Base-by-base conservation (phyloP, 2,888 invertebrate species). In the Lasioglossum pauxillum region DNA sequence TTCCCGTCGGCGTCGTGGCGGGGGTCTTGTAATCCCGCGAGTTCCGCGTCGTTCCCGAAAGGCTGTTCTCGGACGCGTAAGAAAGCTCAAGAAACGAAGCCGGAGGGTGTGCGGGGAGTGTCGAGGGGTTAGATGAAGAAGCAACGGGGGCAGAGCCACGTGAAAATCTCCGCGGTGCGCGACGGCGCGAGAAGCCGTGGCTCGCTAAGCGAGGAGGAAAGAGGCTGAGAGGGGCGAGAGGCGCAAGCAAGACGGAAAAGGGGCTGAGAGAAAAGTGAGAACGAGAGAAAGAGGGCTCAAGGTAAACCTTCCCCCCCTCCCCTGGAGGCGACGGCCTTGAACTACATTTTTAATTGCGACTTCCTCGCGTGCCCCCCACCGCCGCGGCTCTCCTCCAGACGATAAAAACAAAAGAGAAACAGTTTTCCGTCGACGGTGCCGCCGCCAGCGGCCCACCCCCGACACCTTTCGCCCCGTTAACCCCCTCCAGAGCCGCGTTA, bases 311-410 rank as follows among this genome's bases (percentile, higher is more conserved):
- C 92, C 91, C 84, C 31, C 84, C 27, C 5, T 19, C 46, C 72
- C 72, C 72, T 31, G 49, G 90, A 87, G 92, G 93, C 92, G 90
- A 90, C 90, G 91, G 94, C 95, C 95, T 95, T 95, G 95, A 95
- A 94, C 95, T 95, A 95, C 93, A 95, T 95, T 95, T 95, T 95
- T 95, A 95, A 95, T 95, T 95, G 94, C 94, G 90, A 93, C 93
- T 92, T 93, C 88, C 92, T 92, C 91, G 87, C 87, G 64, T 64
- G 86, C 87, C 60, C 78, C 85, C 67, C 84, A 49, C 82, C 89
- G 46, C 82, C 83, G 78, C 57, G 84, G 89, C 53, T 53, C 90
- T 93, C 87, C 93, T 92, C 90, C 90, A 92, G 92, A 91, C 92
- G 92, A 92, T 93, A 94, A 94, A 95, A 95, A 95, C 95, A 95